A percentile compares a stretch with the other conserved stretches of the same genome.
These are phyloP conservation scores for Erinaceus europaeus DNA, from an alignment of 2,113 vertebrate species.

Conservation along the genomic window DNA sequence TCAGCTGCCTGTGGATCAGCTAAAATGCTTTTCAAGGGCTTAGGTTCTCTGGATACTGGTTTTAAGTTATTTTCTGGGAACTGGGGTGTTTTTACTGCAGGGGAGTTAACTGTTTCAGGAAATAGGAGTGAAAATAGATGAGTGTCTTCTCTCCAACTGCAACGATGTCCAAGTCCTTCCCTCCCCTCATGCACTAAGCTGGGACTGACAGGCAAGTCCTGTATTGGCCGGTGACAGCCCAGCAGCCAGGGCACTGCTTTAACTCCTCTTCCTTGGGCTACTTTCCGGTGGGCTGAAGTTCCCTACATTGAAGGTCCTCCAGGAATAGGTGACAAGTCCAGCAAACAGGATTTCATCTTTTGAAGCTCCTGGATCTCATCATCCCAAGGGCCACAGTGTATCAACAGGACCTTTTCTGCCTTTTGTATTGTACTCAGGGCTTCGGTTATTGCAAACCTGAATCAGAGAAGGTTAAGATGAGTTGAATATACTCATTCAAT, in stretches of 20 bases:
- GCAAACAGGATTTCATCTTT: slow-evolving; percentile 89
- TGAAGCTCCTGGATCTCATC: slow-evolving; percentile 87
- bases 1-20: slow-evolving; percentile 42
- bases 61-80: slow-evolving; percentile 27
- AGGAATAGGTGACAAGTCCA: slow-evolving; percentile 66
- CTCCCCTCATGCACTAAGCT: not conserved
- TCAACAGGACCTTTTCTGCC: slow-evolving; percentile 84
- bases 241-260: not conserved
- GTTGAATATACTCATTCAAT: not conserved
- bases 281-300: slow-evolving; percentile 38
- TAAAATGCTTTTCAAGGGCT: slow-evolving; percentile 4
- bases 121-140: not conserved
- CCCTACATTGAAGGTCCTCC: slow-evolving; percentile 41
- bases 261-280: slow-evolving; percentile 19
- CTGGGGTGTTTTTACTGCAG: slow-evolving; percentile 15
- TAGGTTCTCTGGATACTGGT: slow-evolving; percentile 15
- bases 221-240: not conserved
- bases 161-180: not conserved
- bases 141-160: not conserved
- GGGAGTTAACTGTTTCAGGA: slow-evolving; percentile 8
- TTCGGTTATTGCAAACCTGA: slow-evolving; percentile 80
- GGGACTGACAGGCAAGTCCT: not conserved
- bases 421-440: slow-evolving; percentile 85
- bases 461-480: not conserved
- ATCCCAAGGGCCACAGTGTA: slow-evolving; percentile 85